Percentiles rank a stretch among this genome's conserved stretches.
Evolutionary conservation across 1,140 invertebrate species (phyloP).

Genomic region (Drepana arcuata): DNA sequence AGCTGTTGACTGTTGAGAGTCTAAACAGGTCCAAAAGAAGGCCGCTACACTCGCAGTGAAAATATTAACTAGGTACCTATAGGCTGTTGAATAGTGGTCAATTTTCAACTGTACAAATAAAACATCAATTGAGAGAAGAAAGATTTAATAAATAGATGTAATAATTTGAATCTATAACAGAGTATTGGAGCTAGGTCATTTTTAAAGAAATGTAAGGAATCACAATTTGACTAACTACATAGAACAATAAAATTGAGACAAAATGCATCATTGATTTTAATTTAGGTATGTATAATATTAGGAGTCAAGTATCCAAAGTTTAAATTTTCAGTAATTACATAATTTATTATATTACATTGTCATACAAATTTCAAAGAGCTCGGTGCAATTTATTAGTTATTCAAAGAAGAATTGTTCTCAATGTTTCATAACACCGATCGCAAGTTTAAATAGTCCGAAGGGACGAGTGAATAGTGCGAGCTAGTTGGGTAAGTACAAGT

Average conservation of each 20-base stretch:
- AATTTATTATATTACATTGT: no score
- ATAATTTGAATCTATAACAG: slow-evolving; percentile 63
- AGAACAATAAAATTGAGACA: slow-evolving; percentile 34
- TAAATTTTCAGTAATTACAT: slow-evolving; percentile 14
- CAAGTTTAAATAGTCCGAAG: no score
- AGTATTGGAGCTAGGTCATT: slow-evolving; percentile 52
- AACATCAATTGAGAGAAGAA: slow-evolving; percentile 55
- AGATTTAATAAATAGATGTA: slow-evolving; percentile 71
- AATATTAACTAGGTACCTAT: no score
- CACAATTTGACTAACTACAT: slow-evolving; percentile 52
- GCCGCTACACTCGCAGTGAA: no score
- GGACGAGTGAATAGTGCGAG: no score
- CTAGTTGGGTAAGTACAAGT: no score
- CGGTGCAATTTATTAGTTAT: slow-evolving; percentile 43
- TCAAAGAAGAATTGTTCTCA: slow-evolving; percentile 9
- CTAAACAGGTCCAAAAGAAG: no score
- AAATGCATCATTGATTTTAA: slow-evolving; percentile 11
- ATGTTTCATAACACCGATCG: no score
- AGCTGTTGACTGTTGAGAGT: no score
- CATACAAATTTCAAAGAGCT: slow-evolving; percentile 21
- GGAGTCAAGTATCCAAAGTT: slow-evolving; percentile 17
- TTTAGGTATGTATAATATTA: slow-evolving; percentile 1
- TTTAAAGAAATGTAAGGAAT: slow-evolving; percentile 40
- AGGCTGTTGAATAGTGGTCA: no score
- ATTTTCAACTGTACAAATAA: slow-evolving; percentile 25